Evolutionary conservation across 2,888 invertebrate species (phyloP).

Genomic region (Beris chalybata): DNA sequence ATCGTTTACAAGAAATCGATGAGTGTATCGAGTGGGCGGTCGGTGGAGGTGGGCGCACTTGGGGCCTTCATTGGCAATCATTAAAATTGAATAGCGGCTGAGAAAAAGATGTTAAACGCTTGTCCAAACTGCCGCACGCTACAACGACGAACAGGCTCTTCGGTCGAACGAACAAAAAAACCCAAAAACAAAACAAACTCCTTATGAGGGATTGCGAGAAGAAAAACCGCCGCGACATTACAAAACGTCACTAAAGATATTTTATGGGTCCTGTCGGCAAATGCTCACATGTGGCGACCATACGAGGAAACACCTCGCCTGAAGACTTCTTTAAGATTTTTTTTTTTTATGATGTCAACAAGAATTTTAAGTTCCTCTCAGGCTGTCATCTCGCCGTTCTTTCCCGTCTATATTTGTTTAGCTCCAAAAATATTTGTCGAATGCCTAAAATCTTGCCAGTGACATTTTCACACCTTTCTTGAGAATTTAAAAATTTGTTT

Average conservation of each 20-base stretch:
- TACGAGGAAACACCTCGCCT: conserved; percentile 1
- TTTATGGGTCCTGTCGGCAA: conserved; percentile 17
- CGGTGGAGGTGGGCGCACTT: conserved; percentile 3
- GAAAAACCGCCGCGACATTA: neutral
- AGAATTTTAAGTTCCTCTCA: conserved; percentile 17
- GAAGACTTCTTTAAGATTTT: neutral
- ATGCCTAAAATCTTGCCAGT: no score
- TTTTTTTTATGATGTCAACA: conserved; percentile 23
- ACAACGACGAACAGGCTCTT: neutral
- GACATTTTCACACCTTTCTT: no score
- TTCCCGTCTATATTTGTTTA: conserved; percentile 20
- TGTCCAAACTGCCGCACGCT: no score
- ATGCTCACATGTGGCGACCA: conserved; percentile 22
- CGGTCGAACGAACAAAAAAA: neutral
- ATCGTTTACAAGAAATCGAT: conserved; percentile 17
- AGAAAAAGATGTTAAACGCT: conserved; percentile 3
- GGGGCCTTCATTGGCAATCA: conserved; percentile 15
- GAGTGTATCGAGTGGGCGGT: conserved; percentile 12
- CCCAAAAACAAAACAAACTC: neutral
- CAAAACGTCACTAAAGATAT: conserved; percentile 14
- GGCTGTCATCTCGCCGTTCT: conserved; percentile 4
- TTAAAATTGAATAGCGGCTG: conserved; percentile 30
- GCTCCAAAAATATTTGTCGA: neutral
- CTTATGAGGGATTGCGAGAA: neutral
- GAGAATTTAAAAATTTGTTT: no score